phyloP scores from a whole-genome alignment of 2,797 vertebrate species.

The Amphiprion clarkii region DNA sequence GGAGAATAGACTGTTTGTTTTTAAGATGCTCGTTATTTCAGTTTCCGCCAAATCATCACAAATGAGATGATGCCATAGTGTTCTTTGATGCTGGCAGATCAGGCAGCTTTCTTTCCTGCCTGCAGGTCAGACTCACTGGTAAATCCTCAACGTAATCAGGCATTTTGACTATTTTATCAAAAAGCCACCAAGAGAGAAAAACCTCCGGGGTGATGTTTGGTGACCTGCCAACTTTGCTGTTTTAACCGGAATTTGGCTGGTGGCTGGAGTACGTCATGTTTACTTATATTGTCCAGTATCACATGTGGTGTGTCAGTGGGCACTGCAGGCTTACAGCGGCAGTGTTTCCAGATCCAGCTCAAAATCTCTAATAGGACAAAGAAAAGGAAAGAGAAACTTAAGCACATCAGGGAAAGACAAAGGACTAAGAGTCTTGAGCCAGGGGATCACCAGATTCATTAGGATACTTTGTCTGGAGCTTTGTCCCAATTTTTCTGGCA shows the following conservation, averaged over 20 bases:
- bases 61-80: conserved; percentile 44
- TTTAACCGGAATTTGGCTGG: conserved; percentile 42
- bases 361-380: background rate
- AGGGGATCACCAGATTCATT: conserved; percentile 1
- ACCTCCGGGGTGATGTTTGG: conserved; percentile 51
- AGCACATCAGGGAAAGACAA: background rate
- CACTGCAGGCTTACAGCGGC: conserved; percentile 10
- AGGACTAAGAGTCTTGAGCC: background rate
- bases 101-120: conserved; percentile 44
- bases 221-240: conserved; percentile 46
- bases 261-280: conserved; percentile 42
- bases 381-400: background rate
- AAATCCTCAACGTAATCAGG: conserved; percentile 43
- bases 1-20: conserved; percentile 65
- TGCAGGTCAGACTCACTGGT: conserved; percentile 35
- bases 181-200: conserved; percentile 38
- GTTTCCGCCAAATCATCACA: conserved; percentile 54
- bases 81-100: conserved; percentile 43
- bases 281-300: conserved; percentile 35
- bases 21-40: conserved; percentile 64
- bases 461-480: background rate
- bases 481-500: background rate
- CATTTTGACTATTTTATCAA: conserved; percentile 47
- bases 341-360: conserved; percentile 12
- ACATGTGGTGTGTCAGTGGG: conserved; percentile 20